Evolutionary conservation across 2,113 vertebrate species (phyloP).

Genomic region (Cephalopterus ornatus): DNA sequence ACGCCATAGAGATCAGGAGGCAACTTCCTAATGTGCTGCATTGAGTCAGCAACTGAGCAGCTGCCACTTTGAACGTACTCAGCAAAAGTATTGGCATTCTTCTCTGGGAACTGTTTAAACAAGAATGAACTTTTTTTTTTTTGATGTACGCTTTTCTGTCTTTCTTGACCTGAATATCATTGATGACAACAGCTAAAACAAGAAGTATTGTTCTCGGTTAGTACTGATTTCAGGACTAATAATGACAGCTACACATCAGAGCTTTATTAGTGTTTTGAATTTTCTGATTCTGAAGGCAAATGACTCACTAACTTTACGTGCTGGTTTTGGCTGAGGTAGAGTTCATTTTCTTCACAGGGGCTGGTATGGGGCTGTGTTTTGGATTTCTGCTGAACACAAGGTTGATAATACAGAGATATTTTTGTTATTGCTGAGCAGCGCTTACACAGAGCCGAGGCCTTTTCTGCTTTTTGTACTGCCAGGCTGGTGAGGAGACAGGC

Average conservation of each 20-base stretch:
- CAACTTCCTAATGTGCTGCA: neutral
- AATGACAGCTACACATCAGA: neutral
- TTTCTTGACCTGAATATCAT: neutral
- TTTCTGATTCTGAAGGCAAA: neutral
- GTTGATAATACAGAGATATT: neutral
- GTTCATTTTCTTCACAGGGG: neutral
- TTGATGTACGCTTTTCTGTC: neutral
- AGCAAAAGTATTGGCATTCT: neutral
- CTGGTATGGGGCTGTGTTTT: neutral
- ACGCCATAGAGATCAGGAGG: neutral
- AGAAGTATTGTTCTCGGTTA: fast-evolving
- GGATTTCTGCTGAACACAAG: neutral
- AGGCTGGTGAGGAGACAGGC: neutral
- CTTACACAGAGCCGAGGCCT: neutral
- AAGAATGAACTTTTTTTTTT: neutral
- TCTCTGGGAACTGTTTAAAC: neutral
- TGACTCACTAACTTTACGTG: neutral
- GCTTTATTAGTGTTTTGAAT: neutral
- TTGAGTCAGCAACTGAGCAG: neutral
- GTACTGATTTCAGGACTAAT: neutral
- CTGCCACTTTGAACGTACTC: neutral
- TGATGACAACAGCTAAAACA: neutral
- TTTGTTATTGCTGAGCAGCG: neutral
- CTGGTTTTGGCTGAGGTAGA: neutral
- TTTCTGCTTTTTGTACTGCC: neutral